Base-by-base conservation (phyloP, 2,113 vertebrate species). In the Mastomys coucha region DNA sequence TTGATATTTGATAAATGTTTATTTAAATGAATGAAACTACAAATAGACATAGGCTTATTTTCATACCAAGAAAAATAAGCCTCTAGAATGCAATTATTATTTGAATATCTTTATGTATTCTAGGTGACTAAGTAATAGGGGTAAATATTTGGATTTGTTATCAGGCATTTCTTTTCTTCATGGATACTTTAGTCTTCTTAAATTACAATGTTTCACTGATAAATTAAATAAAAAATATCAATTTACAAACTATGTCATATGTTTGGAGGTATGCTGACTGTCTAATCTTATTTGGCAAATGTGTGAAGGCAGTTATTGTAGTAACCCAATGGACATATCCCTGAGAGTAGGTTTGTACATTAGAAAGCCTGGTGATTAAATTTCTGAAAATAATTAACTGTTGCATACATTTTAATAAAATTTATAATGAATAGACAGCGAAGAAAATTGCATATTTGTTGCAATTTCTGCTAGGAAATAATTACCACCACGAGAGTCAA, bases 1-100 rank as follows among this genome's bases (percentile, higher is more conserved):
- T 56, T 90, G 56, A 67, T 88, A 88, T 73, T 89, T 91, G 81
- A 69, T 77, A 82, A 96, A 89, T 91, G 88, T 95, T 97, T 96
- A 87, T 82, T 95, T 96, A 95, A 86, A 56, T n/a, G 42, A 75
- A 95, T 77, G 58, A 87, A 94, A 92, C 31, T 91, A n/a, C 72
- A 96, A 95, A 76, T 69, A 96, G 28, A 65, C 76, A 85, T 53
- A 28, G 84, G 19, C 26, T 94, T 6, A 60, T 93, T 97, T 95
- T 88, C 39, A 53, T 93, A 39, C 3, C 1, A 51, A 88, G 56
- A 49, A 67, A 89, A 96, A 86, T 82, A 96, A 92, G 4, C 65
- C 20, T 39, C 7, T 33, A 39, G 42, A 81, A 96, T 4, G 87
- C 22, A 90, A 93, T 89, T 89, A 76, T 88, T 97, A 91, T 85